These are phyloP conservation scores for Danaus plexippus DNA, from an alignment of 1,140 invertebrate species.

Conservation along the genomic window DNA sequence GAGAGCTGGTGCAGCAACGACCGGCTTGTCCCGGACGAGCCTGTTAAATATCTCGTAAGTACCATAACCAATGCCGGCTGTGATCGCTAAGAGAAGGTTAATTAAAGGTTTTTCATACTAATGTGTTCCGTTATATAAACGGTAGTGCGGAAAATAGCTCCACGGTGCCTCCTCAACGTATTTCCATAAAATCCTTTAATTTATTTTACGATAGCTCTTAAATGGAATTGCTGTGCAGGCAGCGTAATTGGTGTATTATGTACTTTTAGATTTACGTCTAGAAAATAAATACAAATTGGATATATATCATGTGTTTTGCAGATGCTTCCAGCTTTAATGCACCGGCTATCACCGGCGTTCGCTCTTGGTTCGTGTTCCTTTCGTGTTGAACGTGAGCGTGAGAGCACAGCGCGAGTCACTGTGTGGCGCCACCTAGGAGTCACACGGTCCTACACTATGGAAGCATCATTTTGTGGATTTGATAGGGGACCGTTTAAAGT, in stretches of 20 bases:
- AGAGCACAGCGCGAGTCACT: constrained; percentile 87
- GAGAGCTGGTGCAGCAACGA: constrained; percentile 76
- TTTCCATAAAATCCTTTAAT: too few relatives aligned
- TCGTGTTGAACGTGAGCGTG: constrained; percentile 82
- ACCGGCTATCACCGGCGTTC: constrained; percentile 80
- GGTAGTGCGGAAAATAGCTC: constrained; percentile 4
- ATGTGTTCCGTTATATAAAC: constrained; percentile 14
- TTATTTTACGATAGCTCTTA: too few relatives aligned
- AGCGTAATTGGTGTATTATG: too few relatives aligned
- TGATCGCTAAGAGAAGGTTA: constrained; percentile 6
- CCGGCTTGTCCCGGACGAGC: constrained; percentile 70
- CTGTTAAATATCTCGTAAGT: constrained; percentile 75
- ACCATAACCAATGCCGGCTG: constrained; percentile 3
- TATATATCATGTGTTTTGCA: constrained; percentile 29
- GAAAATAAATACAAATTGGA: too few relatives aligned
- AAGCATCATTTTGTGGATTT: constrained; percentile 89
- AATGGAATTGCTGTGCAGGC: too few relatives aligned
- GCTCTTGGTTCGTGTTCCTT: constrained; percentile 83
- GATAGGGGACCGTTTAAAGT: constrained; percentile 83
- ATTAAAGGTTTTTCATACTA: constrained; percentile 14
- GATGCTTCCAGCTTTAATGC: constrained; percentile 81
- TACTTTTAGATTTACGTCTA: too few relatives aligned
- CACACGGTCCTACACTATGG: constrained; percentile 85
- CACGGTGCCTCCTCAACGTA: too few relatives aligned
- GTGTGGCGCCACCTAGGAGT: constrained; percentile 89